A percentile compares a stretch with the other conserved stretches of the same genome.
Evolutionary conservation across 2,113 vertebrate genomes (phyloP).

Genomic region (Stegastes partitus): DNA sequence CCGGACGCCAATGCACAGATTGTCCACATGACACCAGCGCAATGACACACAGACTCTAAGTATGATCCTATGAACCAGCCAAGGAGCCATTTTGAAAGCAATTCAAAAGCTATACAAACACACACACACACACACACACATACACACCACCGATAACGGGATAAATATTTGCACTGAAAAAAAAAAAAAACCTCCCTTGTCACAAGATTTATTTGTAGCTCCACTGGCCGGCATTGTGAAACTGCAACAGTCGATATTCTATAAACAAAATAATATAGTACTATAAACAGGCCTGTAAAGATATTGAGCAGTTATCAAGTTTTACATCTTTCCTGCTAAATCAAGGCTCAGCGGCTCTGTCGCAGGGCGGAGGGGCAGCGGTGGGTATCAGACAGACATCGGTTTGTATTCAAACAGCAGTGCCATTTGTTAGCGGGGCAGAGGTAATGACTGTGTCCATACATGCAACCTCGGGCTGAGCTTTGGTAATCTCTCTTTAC

Average conservation of each 20-base stretch:
- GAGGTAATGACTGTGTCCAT: slow-evolving; percentile 79
- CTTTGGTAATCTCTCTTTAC: slow-evolving; percentile 80
- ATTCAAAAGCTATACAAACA: slow-evolving; percentile 12
- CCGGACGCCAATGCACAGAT: slow-evolving; percentile 63
- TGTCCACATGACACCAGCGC: slow-evolving; percentile 61
- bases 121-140: slow-evolving; percentile 1
- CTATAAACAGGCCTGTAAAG: slow-evolving; percentile 65
- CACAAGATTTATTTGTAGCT: slow-evolving; percentile 64
- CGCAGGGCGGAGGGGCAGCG: neutral
- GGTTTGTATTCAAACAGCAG: slow-evolving; percentile 53
- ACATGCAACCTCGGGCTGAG: slow-evolving; percentile 77
- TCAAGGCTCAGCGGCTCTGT: slow-evolving; percentile 40
- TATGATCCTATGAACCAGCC: slow-evolving; percentile 27
- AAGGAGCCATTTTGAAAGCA: slow-evolving; percentile 53
- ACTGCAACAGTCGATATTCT: slow-evolving; percentile 55
- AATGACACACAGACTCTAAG: slow-evolving; percentile 43
- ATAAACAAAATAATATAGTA: slow-evolving; percentile 59
- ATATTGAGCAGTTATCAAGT: slow-evolving; percentile 63
- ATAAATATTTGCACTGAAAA: slow-evolving; percentile 61
- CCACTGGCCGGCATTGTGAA: slow-evolving; percentile 31
- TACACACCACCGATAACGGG: slow-evolving; percentile 16
- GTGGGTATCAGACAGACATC: slow-evolving; percentile 14
- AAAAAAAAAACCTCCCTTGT: neutral
- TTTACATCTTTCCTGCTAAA: slow-evolving; percentile 65
- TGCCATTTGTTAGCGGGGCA: slow-evolving; percentile 70